Conservation (phyloP, 2,113 vertebrate genomes). For the Otus sunia region DNA sequence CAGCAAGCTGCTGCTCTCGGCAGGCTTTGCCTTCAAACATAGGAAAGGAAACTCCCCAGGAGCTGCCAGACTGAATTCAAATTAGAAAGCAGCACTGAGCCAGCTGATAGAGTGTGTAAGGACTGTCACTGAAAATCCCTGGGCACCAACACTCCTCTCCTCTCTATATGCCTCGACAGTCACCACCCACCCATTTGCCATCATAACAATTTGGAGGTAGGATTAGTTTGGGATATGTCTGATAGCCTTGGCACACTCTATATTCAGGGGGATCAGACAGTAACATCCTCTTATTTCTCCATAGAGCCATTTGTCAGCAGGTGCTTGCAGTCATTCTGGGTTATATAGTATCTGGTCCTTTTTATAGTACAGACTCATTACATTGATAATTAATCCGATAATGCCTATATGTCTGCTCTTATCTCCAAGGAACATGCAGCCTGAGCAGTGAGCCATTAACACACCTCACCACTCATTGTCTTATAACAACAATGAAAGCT, state of each 20-base stretch:
- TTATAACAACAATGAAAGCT: not conserved
- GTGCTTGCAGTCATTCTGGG: not conserved
- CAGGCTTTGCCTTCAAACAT: not conserved
- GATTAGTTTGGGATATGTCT: not conserved
- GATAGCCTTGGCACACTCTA: not conserved
- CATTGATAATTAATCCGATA: slow-evolving; percentile 38
- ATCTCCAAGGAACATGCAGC: not conserved
- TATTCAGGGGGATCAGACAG: not conserved
- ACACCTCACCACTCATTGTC: not conserved
- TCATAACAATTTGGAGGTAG: not conserved
- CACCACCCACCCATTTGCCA: not conserved
- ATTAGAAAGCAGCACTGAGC: not conserved
- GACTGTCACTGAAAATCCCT: not conserved
- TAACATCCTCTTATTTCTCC: not conserved
- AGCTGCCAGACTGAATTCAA: not conserved
- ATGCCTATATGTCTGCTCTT: slow-evolving; percentile 8
- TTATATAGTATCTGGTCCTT: not conserved
- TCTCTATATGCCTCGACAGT: not conserved
- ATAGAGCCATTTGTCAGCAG: not conserved
- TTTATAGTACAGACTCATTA: slow-evolving; percentile 15
- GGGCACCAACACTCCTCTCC: not conserved
- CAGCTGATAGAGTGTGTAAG: not conserved
- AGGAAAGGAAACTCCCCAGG: not conserved
- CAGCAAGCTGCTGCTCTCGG: not conserved
- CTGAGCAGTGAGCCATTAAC: not conserved